These are phyloP conservation scores for Dastarcus helophoroides DNA, from an alignment of 2,888 invertebrate genomes.

Conservation along the genomic window DNA sequence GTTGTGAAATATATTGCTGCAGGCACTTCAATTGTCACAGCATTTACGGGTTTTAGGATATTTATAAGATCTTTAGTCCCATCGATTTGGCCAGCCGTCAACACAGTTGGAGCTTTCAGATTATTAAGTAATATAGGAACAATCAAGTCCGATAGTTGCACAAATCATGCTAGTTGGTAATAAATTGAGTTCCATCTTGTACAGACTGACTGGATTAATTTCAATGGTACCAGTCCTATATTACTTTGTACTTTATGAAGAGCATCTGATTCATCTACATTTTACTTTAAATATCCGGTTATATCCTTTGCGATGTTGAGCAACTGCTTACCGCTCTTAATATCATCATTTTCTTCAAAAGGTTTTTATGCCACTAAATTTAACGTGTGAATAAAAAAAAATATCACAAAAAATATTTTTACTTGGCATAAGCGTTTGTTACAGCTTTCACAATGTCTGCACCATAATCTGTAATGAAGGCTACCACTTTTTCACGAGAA, in stretches of 20 bases:
- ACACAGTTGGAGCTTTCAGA: background rate
- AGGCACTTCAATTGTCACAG: background rate
- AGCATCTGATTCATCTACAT: conserved; percentile 3
- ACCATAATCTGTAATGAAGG: conserved; percentile 15
- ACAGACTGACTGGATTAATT: conserved; percentile 5
- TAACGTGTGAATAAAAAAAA: conserved; percentile 15
- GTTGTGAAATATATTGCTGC: too few species aligned
- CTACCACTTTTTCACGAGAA: conserved; percentile 12
- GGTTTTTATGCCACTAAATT: conserved; percentile 4
- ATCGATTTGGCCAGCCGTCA: background rate
- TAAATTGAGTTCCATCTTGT: conserved; percentile 7
- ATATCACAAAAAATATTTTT: conserved; percentile 15
- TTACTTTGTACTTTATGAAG: conserved; percentile 2
- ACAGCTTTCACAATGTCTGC: conserved; percentile 16
- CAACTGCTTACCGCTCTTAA: conserved; percentile 1
- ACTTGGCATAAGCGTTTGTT: conserved; percentile 12
- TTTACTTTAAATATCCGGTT: conserved; percentile 5
- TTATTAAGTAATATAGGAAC: background rate
- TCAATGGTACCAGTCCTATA: background rate
- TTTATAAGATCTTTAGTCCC: background rate
- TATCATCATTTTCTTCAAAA: background rate
- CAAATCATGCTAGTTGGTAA: conserved; percentile 6
- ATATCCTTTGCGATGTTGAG: conserved; percentile 3
- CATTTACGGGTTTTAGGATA: background rate
- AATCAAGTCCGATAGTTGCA: background rate